These are phyloP conservation scores for Ametastegia equiseti DNA, from an alignment of 2,888 invertebrate species.

Conservation along the genomic window DNA sequence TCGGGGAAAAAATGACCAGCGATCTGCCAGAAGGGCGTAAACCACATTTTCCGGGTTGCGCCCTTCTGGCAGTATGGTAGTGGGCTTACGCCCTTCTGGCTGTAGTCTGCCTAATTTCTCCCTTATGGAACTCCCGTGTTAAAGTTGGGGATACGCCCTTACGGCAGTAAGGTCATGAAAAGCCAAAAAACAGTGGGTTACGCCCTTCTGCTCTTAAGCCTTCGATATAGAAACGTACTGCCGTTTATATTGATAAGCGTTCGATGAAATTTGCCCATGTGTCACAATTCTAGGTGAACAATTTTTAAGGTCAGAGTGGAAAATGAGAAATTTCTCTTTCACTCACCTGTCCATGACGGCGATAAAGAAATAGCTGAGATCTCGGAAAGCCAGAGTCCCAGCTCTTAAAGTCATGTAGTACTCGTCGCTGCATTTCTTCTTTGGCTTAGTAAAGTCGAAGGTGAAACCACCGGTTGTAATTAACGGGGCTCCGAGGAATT, in stretches of 20 bases:
- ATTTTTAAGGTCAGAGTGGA: background rate
- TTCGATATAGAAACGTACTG: background rate
- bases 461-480: slow-evolving; percentile 90
- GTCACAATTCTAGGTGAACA: background rate
- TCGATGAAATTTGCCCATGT: too few relatives aligned
- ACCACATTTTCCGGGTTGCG: too few relatives aligned
- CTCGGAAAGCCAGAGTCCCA: slow-evolving; percentile 85
- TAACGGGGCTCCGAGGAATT: slow-evolving; percentile 87
- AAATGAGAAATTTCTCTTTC: background rate
- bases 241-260: background rate
- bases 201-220: too few relatives aligned
- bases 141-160: too few relatives aligned
- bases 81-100: too few relatives aligned
- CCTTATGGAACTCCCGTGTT: too few relatives aligned
- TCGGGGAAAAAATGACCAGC: too few relatives aligned
- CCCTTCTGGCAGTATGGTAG: too few relatives aligned
- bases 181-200: too few relatives aligned
- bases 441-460: slow-evolving; percentile 86
- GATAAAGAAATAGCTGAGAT: slow-evolving; percentile 85
- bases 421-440: slow-evolving; percentile 84
- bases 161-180: too few relatives aligned
- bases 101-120: too few relatives aligned
- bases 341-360: slow-evolving; percentile 84
- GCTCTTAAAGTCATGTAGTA: slow-evolving; percentile 88
- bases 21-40: too few relatives aligned